Evolutionary conservation across 2,888 invertebrate genomes (phyloP).

Genomic region (Pasiphila rectangulata): DNA sequence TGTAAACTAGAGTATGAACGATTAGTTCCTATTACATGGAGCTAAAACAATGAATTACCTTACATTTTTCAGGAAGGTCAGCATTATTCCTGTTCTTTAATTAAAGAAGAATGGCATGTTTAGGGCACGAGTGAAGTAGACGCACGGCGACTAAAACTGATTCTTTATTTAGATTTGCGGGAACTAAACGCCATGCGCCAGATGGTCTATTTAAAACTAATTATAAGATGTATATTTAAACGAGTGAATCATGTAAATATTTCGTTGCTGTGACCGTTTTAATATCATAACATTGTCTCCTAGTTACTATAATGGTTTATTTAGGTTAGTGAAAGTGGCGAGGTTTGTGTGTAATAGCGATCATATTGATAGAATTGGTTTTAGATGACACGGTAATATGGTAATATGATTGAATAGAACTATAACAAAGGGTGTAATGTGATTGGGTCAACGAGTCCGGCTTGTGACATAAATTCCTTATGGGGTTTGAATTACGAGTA

Average conservation of each 20-base stretch:
- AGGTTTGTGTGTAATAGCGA: conserved; percentile 1
- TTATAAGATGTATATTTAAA: conserved; percentile 42
- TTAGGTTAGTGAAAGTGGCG: conserved; percentile 4
- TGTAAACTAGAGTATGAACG: conserved; percentile 14
- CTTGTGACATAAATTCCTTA: background rate
- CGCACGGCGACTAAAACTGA: conserved; percentile 48
- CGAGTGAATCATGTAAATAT: conserved; percentile 38
- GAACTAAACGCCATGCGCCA: conserved; percentile 36
- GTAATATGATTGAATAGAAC: conserved; percentile 5
- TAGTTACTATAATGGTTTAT: conserved; percentile 12
- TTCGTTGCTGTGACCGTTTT: conserved; percentile 12
- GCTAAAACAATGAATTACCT: conserved; percentile 33
- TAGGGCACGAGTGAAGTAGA: conserved; percentile 44
- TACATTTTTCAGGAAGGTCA: conserved; percentile 61
- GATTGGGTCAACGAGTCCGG: background rate
- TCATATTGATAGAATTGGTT: conserved; percentile 4
- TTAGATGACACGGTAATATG: conserved; percentile 4
- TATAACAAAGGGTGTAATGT: background rate
- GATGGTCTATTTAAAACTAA: conserved; percentile 47
- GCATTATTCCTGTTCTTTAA: conserved; percentile 37
- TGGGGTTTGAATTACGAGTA: background rate
- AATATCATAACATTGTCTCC: conserved; percentile 9
- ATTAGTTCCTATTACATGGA: conserved; percentile 18
- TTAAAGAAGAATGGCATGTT: conserved; percentile 33
- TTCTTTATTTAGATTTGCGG: conserved; percentile 57